Percentiles rank a stretch among this genome's conserved stretches.
These are phyloP conservation scores for Cryptoprocta ferox DNA, from an alignment of 2,797 vertebrate species.

Conservation along the genomic window DNA sequence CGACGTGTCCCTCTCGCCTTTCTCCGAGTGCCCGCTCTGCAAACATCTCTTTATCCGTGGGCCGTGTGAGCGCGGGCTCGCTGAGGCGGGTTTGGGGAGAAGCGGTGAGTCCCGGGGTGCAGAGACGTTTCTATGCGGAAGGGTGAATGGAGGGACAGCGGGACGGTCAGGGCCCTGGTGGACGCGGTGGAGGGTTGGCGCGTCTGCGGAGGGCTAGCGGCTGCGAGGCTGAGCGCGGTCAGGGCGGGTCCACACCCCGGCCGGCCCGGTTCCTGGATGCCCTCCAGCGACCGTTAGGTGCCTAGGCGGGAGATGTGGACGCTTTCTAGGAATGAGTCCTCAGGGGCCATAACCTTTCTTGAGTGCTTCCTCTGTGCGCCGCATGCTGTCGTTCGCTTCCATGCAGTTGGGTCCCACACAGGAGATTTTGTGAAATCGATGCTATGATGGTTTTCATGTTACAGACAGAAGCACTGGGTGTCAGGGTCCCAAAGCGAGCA, in stretches of 20 bases:
- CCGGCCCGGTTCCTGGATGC: constrained; percentile 9
- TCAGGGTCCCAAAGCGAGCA: background rate
- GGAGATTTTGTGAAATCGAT: constrained; percentile 24
- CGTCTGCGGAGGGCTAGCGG: constrained; percentile 11
- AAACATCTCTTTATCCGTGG: constrained; percentile 2
- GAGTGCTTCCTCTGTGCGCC: constrained; percentile 12
- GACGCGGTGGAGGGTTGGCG: constrained; percentile 48
- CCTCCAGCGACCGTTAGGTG: constrained; percentile 43
- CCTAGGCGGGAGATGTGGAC: constrained; percentile 3
- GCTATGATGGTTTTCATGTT: background rate
- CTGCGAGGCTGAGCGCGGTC: constrained; percentile 41
- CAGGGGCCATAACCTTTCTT: constrained; percentile 26
- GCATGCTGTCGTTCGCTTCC: background rate
- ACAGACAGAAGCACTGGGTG: background rate
- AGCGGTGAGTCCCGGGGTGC: background rate
- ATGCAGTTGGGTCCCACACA: background rate
- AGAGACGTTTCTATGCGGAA: constrained; percentile 33
- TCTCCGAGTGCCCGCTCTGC: background rate
- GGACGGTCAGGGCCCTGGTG: background rate
- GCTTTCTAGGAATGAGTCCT: constrained; percentile 49
- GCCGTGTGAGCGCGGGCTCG: constrained; percentile 29
- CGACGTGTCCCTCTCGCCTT: background rate
- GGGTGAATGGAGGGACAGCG: background rate
- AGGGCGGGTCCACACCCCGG: constrained; percentile 35
- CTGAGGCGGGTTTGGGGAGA: background rate